A percentile compares a stretch with the other conserved stretches of the same genome.
Evolutionary conservation across 2,888 invertebrate species (phyloP).

Genomic region (Halocaridina rubra): DNA sequence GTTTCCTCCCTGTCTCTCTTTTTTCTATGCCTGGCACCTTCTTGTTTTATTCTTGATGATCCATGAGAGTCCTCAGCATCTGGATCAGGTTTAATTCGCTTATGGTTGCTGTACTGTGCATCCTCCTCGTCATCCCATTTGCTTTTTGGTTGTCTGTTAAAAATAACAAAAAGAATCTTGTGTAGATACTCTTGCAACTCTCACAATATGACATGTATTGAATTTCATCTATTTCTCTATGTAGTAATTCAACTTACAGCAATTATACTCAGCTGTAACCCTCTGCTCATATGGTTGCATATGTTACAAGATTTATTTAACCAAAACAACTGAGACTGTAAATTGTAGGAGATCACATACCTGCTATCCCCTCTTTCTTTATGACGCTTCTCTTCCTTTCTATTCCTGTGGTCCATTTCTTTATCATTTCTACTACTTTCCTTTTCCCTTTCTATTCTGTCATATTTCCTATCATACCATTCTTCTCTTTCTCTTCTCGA

Average conservation of each 20-base stretch:
- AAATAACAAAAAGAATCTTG: too few relatives aligned
- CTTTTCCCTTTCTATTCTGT: slow-evolving; percentile 1
- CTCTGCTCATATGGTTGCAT: too few relatives aligned
- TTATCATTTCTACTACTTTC: slow-evolving; percentile 1
- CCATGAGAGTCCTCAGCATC: neutral
- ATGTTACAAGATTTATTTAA: too few relatives aligned
- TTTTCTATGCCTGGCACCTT: neutral
- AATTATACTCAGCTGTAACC: too few relatives aligned
- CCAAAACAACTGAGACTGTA: too few relatives aligned
- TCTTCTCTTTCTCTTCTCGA: slow-evolving; percentile 18
- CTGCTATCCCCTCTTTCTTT: slow-evolving; percentile 19
- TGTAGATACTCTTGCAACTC: too few relatives aligned
- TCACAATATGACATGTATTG: too few relatives aligned
- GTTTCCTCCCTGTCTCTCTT: neutral
- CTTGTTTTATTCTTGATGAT: neutral
- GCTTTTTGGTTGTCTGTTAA: slow-evolving; percentile 34
- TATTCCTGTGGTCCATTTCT: neutral
- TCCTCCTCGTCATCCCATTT: slow-evolving; percentile 43
- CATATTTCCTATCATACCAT: slow-evolving; percentile 15
- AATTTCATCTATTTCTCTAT: too few relatives aligned
- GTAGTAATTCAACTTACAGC: too few relatives aligned
- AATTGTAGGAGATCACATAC: neutral
- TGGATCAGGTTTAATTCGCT: slow-evolving; percentile 22
- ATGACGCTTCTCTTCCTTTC: neutral
- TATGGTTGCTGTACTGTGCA: neutral